These are phyloP conservation scores for Oreochromis aureus DNA, from an alignment of 2,113 vertebrate species.

Conservation along the genomic window DNA sequence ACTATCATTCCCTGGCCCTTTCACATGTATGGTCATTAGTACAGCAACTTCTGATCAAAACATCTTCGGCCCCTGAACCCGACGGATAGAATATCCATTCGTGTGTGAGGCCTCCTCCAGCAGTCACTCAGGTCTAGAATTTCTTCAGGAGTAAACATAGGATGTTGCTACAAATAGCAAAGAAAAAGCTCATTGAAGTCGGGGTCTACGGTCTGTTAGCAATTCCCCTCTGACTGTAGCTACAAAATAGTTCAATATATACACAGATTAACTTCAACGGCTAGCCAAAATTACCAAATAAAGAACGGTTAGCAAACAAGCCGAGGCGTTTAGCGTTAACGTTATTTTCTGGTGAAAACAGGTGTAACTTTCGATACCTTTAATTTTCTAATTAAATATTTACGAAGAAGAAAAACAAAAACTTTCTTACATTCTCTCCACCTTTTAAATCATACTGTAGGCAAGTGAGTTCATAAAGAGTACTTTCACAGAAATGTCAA, in stretches of 20 bases:
- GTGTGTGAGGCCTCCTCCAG: not conserved
- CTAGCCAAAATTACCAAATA: not conserved
- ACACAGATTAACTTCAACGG: not conserved
- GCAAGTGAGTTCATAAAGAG: not conserved
- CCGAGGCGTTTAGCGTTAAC: not conserved
- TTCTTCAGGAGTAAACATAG: conserved; percentile 36
- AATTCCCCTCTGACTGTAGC: not conserved
- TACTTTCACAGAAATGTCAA: not conserved
- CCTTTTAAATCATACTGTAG: not conserved
- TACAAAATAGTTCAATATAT: not conserved
- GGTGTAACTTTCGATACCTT: not conserved
- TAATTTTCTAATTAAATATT: not conserved
- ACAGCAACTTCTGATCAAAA: not conserved
- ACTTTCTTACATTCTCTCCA: not conserved
- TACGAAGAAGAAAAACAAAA: not conserved
- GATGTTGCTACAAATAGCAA: conserved; percentile 12
- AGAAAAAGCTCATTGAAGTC: not conserved
- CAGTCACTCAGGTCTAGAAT: not conserved
- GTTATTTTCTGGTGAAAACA: not conserved
- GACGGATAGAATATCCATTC: not conserved
- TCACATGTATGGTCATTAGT: not conserved
- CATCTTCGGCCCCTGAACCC: not conserved
- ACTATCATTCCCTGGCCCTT: not conserved
- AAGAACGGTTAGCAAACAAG: not conserved
- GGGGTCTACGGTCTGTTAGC: not conserved